Evolutionary conservation across 2,113 vertebrate species (phyloP), one percentile per base, ranked within the genome.

Genomic region (Psephotus haematonotus): DNA sequence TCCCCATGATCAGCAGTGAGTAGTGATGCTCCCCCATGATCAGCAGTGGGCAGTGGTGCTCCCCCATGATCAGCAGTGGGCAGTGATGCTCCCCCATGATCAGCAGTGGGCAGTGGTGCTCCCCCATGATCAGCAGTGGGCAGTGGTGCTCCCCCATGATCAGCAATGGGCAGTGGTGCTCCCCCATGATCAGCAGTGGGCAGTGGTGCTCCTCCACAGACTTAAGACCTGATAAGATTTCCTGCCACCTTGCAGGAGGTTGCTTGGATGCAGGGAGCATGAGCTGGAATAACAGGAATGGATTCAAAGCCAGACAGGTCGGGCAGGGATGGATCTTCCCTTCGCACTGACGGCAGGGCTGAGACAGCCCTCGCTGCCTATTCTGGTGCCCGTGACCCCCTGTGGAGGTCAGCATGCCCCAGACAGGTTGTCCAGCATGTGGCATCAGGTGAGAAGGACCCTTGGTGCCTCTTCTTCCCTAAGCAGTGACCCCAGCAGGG

Each of bases 191-290:
- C 43, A 43, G 43, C 43, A 43, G 7, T 44, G 43, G 43, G 43
- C 17, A 17, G 43, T 44, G 43, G 7, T 43, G 43, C 39, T 75
- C 25, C 43, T 86, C 39, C 1, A 5, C 5, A 11, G 17, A 5
- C 41, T 50, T 23, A 28, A 20, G 82, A 18, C 47, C 35, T 19
- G 33, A 11, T 25, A 3, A 22, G 27, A 25, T 82, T 39, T 28
- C 50, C 70, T 82, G 62, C 37, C 57, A 9, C 69, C 60, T 81
- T 27, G 43, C 60, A 83, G 84, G 80, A 79, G 55, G 67, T 76
- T 82, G 52, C 39, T 64, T 0, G 0, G 47, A 35, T 16, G 17
- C 69, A 35, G 62, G 41, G 67, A 59, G 47, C 0, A 0, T 31
- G 63, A 59, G 11, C 25, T 35, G 5, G 39, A 49, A 10, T 57